Conservation (phyloP, 2,113 vertebrate genomes). For the Toxotes jaculatrix region DNA sequence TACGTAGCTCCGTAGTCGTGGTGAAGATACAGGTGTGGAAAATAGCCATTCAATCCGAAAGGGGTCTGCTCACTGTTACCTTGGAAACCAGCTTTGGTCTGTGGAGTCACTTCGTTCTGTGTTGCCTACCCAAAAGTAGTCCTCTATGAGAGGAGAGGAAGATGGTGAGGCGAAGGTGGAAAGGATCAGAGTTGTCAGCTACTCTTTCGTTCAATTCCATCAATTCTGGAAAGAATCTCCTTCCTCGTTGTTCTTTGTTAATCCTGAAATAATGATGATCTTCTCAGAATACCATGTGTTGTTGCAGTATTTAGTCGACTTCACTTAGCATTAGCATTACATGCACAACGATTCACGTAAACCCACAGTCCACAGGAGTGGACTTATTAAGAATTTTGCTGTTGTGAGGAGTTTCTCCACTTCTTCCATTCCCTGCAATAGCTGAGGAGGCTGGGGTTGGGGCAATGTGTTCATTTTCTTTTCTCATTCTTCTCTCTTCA, state of each 20-base stretch:
- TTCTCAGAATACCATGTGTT: background rate
- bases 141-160: constrained; percentile 22
- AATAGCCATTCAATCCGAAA: constrained; percentile 62
- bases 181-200: background rate
- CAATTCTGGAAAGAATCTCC: background rate
- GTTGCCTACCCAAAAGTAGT: constrained; percentile 52
- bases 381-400: constrained; percentile 11
- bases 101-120: constrained; percentile 50
- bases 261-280: background rate
- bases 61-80: constrained; percentile 67
- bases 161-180: constrained; percentile 4
- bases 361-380: background rate
- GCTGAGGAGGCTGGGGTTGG: constrained; percentile 39
- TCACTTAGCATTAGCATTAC: background rate
- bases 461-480: constrained; percentile 54
- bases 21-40: constrained; percentile 62
- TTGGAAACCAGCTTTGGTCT: constrained; percentile 69
- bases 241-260: background rate
- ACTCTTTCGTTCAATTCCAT: too few species aligned
- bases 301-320: background rate
- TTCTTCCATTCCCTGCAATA: constrained; percentile 37
- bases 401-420: constrained; percentile 12
- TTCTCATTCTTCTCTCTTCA: constrained; percentile 58
- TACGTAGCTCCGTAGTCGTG: constrained; percentile 33
- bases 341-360: background rate